Conservation (phyloP, 2,797 vertebrate species). For the Platyrinchus mystaceus region DNA sequence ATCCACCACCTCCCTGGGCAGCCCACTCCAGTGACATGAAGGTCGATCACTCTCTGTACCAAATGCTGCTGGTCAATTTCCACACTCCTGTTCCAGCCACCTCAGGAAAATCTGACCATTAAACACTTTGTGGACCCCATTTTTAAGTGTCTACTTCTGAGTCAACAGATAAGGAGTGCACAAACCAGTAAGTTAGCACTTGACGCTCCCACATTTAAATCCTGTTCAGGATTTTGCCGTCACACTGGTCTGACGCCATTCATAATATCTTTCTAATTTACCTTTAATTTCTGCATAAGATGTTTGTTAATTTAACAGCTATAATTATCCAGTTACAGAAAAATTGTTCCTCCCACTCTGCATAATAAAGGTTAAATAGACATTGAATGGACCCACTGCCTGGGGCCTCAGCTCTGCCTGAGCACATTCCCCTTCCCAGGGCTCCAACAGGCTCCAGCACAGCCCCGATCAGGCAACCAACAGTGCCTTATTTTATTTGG, state of each 20-base stretch:
- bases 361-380: neutral
- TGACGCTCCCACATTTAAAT: rapidly evolving
- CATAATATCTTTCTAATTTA: neutral
- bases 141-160: neutral
- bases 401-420: neutral
- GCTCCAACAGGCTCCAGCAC: neutral
- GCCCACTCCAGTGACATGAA: neutral
- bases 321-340: neutral
- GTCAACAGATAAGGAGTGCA: neutral
- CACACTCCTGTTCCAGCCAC: rapidly evolving
- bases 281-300: neutral
- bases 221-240: neutral
- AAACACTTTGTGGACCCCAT: neutral
- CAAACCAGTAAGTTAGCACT: neutral
- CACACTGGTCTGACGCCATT: neutral
- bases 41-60: neutral
- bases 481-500: neutral
- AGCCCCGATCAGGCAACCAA: neutral
- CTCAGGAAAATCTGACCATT: neutral
- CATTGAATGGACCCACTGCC: neutral
- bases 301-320: neutral
- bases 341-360: neutral
- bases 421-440: neutral
- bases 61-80: neutral
- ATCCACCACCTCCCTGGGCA: too few species aligned